Conservation (phyloP, 2,113 vertebrate species). For the Setophaga coronata region DNA sequence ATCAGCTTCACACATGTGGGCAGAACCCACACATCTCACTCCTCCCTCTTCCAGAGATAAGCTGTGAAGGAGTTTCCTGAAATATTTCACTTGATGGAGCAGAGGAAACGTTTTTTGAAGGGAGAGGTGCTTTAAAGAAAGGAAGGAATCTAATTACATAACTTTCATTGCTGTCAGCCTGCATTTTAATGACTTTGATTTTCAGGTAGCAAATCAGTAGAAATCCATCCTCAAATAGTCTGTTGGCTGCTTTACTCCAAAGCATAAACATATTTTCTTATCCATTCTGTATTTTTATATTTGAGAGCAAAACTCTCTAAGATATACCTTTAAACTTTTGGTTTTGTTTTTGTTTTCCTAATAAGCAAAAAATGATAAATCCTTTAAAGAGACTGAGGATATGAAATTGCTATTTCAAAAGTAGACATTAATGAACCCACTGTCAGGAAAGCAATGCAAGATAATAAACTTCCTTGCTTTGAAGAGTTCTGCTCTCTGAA, state of each 20-base stretch:
- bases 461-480: neutral
- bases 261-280: neutral
- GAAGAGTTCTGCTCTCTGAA: neutral
- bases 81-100: neutral
- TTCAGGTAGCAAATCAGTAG: neutral
- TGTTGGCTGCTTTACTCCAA: neutral
- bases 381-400: neutral
- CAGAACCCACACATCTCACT: neutral
- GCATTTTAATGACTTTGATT: neutral
- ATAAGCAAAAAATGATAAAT: neutral
- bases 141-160: neutral
- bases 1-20: neutral
- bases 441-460: neutral
- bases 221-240: neutral
- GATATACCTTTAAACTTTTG: neutral
- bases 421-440: neutral
- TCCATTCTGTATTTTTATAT: neutral
- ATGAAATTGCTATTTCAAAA: neutral
- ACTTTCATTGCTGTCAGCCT: neutral
- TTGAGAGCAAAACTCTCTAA: neutral
- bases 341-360: neutral
- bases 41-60: neutral
- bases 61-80: neutral
- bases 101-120: neutral
- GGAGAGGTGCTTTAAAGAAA: neutral